These are phyloP conservation scores for Sarcophaga bullata DNA, from an alignment of 1,140 invertebrate species.

Conservation along the genomic window DNA sequence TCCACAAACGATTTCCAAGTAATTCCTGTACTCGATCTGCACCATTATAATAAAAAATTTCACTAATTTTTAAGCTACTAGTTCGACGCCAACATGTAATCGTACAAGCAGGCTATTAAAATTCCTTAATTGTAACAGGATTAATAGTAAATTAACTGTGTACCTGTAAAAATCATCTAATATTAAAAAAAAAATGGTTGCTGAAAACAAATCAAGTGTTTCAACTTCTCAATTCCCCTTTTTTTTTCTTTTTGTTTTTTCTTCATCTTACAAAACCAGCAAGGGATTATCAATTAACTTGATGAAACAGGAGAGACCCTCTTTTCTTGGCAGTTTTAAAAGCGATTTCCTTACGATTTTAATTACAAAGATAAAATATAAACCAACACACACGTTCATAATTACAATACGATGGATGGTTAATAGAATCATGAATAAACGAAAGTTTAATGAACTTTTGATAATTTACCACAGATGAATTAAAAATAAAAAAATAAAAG, in stretches of 20 bases:
- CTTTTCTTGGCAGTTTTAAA: neutral
- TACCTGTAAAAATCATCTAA: no score
- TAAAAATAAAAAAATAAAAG: neutral
- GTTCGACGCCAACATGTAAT: no score
- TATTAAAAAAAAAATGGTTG: neutral
- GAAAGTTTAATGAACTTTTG: conserved; percentile 37
- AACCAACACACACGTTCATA: neutral
- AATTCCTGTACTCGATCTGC: no score
- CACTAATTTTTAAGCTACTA: no score
- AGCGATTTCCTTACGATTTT: neutral
- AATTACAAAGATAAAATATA: neutral
- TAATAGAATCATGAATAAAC: neutral
- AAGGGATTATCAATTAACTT: conserved; percentile 3
- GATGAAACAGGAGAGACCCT: neutral
- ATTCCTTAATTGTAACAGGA: no score
- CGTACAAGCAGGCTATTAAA: no score
- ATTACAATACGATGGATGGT: no score
- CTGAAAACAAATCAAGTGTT: neutral
- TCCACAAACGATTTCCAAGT: no score
- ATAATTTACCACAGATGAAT: conserved; percentile 21
- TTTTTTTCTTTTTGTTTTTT: neutral
- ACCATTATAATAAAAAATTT: no score
- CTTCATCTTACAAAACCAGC: neutral
- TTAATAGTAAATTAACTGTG: no score
- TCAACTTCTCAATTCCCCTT: neutral